Base-by-base conservation (phyloP, 1,140 invertebrate species). In the Diabrotica undecimpunctata region DNA sequence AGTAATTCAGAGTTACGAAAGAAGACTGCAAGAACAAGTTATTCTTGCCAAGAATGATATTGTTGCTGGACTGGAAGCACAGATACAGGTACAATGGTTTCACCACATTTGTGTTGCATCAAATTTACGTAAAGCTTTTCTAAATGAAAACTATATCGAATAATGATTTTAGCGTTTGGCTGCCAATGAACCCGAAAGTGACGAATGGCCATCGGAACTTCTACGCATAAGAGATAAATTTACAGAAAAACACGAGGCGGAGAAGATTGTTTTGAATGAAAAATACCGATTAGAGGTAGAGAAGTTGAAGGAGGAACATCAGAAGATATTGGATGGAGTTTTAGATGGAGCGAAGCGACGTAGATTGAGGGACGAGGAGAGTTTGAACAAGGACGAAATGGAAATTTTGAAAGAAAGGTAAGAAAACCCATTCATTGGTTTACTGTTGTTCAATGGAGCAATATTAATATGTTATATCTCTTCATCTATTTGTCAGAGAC, bases 201-300 rank as follows among this genome's bases (percentile, higher is more conserved):
- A 85, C 65, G 85, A 86, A 73, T 89, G 88, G 87, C 88, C 89
- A 6, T 71, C 84, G 52, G 88, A 90, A 75, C 79, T 91, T 54
- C 79, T 89, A 38, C 82, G 86, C 64, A 72, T 90, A 36, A 77
- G 87, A 5, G 86, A 89, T 72, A 87, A 85, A 78, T 87, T 90
- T 60, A 86, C 87, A 41, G 83, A 82, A 10, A 86, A 84, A 61
- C 83, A 83, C 66, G 83, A 84, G 72, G 75, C 77, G 61, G 81
- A 86, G 73, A 80, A 83, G 0, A 70, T 76, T 37, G 62, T 75
- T 25, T 65, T 84, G 5, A 79, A 79, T 63, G 66, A 77, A 36
- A 55, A 72, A 9, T 80, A 84, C 64, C 55, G 35, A 56, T 37
- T 51, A 1, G 82, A 84, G 71, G 77, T 87, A 13, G 77, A 78